Conservation (phyloP, 30 jellyfish, hydroid and myxozoan species). For the Aurelia coerulea region DNA sequence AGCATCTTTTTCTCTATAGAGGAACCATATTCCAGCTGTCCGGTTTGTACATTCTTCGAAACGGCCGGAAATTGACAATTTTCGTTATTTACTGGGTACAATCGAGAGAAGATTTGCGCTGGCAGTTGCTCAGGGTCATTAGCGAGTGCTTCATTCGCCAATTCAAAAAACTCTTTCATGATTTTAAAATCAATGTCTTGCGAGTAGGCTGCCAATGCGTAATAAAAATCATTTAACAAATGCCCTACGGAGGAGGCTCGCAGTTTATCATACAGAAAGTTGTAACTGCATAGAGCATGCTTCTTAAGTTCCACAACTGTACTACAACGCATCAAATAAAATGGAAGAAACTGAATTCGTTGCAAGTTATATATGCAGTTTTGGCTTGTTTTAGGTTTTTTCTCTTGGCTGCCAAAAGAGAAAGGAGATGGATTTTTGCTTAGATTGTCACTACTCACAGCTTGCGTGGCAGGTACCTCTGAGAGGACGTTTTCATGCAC, state of each 20-base stretch:
- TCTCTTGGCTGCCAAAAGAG: background rate
- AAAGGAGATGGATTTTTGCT: slow-evolving; percentile 1
- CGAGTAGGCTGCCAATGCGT: slow-evolving; percentile 46
- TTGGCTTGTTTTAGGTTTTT: background rate
- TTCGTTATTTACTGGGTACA: slow-evolving; percentile 14
- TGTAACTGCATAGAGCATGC: slow-evolving; percentile 55
- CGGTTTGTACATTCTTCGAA: background rate
- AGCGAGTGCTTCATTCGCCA: slow-evolving; percentile 62
- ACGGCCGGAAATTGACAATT: background rate
- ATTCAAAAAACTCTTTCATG: slow-evolving; percentile 63
- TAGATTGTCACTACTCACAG: background rate
- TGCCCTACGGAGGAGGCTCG: slow-evolving; percentile 65
- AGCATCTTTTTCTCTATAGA: background rate
- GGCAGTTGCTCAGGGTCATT: slow-evolving; percentile 73
- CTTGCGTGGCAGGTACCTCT: background rate
- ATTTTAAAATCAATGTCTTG: slow-evolving; percentile 56
- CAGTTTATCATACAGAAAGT: slow-evolving; percentile 46
- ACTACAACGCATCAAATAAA: slow-evolving; percentile 18
- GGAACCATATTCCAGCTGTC: background rate
- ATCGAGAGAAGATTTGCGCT: slow-evolving; percentile 69
- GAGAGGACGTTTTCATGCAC: background rate
- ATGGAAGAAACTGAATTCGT: slow-evolving; percentile 52
- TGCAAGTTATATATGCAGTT: slow-evolving; percentile 19
- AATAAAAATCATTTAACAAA: slow-evolving; percentile 44
- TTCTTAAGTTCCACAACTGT: slow-evolving; percentile 23